These are phyloP conservation scores for Camelus bactrianus DNA, from an alignment of 2,113 vertebrate species.

Conservation along the genomic window DNA sequence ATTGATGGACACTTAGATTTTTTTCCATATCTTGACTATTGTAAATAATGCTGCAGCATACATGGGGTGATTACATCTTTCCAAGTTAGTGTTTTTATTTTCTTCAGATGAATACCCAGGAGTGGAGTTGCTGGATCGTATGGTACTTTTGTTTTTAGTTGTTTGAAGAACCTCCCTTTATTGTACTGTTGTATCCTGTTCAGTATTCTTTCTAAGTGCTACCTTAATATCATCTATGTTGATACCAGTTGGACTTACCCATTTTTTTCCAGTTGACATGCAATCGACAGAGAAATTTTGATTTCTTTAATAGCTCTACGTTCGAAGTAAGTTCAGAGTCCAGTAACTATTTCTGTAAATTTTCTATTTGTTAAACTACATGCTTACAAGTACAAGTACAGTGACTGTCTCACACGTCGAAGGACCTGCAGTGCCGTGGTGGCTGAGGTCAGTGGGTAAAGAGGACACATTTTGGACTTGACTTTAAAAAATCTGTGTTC, in stretches of 20 bases:
- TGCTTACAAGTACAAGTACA: background rate
- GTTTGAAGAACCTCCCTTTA: background rate
- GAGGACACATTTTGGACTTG: background rate
- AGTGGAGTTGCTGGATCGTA: background rate
- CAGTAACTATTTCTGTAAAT: background rate
- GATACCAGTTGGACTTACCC: background rate
- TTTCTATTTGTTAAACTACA: background rate
- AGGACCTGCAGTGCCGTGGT: background rate
- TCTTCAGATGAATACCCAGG: background rate
- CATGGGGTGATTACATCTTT: background rate
- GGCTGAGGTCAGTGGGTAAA: background rate
- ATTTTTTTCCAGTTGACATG: background rate
- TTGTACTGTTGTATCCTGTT: background rate
- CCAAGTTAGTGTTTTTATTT: background rate
- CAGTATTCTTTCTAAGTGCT: background rate
- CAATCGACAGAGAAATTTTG: background rate
- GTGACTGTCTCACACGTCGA: background rate
- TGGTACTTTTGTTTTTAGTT: background rate
- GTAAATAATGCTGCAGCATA: background rate
- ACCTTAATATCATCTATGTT: background rate
- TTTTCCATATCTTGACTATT: background rate
- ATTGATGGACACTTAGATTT: background rate
- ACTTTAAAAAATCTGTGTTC: background rate
- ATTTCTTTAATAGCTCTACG: background rate
- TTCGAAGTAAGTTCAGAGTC: background rate